These are phyloP conservation scores for Drosophila mojavensis DNA, from an alignment of 1,140 invertebrate species.

Conservation along the genomic window DNA sequence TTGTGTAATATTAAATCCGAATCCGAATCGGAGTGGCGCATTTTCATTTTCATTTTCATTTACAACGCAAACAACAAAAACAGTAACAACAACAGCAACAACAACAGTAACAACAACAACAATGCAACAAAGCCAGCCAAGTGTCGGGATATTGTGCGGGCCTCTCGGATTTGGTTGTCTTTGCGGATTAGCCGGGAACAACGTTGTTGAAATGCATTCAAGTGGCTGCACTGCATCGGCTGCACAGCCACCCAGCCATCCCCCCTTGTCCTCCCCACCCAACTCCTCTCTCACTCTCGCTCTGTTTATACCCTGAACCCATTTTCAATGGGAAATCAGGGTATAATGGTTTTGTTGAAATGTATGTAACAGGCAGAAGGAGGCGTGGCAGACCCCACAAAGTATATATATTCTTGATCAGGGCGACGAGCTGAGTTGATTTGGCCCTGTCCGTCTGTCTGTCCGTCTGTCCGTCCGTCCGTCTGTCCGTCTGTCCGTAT, in stretches of 20 bases:
- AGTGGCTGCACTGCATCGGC: conserved; percentile 61
- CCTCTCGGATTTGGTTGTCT: conserved; percentile 58
- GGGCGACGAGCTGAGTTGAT: too few species aligned
- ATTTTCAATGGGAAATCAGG: too few species aligned
- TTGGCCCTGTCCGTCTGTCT: too few species aligned
- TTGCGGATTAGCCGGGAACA: conserved; percentile 68
- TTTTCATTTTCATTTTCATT: conserved; percentile 49
- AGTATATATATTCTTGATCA: too few species aligned
- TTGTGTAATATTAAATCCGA: conserved; percentile 51
- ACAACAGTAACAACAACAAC: conserved; percentile 19
- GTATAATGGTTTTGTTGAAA: too few species aligned
- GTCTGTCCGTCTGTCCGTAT: too few species aligned
- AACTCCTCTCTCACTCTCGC: background rate
- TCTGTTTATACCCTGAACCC: too few species aligned
- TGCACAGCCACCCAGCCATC: background rate
- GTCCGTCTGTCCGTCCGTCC: too few species aligned
- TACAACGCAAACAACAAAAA: conserved; percentile 1
- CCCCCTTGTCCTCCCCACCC: background rate
- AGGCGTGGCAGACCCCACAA: too few species aligned
- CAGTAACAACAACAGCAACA: too few species aligned
- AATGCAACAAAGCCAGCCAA: conserved; percentile 45
- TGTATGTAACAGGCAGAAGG: too few species aligned
- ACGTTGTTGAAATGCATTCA: conserved; percentile 69
- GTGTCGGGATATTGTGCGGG: conserved; percentile 38
- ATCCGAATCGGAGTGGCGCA: conserved; percentile 41